These are phyloP conservation scores for Sebastes minor DNA, from an alignment of 2,797 vertebrate species.

Conservation along the genomic window DNA sequence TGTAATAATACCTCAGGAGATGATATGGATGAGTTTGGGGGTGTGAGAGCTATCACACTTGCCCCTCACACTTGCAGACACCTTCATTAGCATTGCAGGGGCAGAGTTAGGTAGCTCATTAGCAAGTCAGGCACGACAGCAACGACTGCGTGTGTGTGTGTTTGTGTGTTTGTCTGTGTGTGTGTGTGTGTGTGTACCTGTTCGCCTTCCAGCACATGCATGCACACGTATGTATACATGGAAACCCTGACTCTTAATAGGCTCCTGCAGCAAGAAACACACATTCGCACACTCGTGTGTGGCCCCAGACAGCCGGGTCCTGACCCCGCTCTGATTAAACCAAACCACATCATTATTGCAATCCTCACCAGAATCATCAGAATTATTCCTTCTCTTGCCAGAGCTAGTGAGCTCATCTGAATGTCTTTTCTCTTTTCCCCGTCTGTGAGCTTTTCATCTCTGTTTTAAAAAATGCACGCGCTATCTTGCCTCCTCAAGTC, in stretches of 20 bases:
- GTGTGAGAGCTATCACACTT: constrained; percentile 1
- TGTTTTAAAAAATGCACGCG: not conserved
- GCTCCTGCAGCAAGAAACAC: not conserved
- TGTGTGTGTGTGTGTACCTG: not conserved
- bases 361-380: constrained; percentile 25
- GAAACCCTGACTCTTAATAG: constrained; percentile 9
- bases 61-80: constrained; percentile 7
- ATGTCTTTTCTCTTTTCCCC: not conserved
- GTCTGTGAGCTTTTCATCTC: constrained; percentile 4
- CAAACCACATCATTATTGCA: constrained; percentile 36
- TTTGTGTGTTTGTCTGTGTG: not conserved
- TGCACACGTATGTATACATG: not conserved
- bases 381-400: constrained; percentile 15
- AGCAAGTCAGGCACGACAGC: constrained; percentile 8
- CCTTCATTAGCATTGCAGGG: constrained; percentile 50
- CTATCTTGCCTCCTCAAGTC: not conserved
- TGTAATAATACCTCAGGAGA: constrained; percentile 9
- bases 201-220: not conserved
- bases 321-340: constrained; percentile 51
- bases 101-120: constrained; percentile 45
- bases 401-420: not conserved
- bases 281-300: not conserved
- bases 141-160: not conserved
- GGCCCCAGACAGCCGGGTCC: constrained; percentile 8
- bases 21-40: not conserved